Conservation (phyloP, 2,113 vertebrate species). For the Hippocampus zosterae region DNA sequence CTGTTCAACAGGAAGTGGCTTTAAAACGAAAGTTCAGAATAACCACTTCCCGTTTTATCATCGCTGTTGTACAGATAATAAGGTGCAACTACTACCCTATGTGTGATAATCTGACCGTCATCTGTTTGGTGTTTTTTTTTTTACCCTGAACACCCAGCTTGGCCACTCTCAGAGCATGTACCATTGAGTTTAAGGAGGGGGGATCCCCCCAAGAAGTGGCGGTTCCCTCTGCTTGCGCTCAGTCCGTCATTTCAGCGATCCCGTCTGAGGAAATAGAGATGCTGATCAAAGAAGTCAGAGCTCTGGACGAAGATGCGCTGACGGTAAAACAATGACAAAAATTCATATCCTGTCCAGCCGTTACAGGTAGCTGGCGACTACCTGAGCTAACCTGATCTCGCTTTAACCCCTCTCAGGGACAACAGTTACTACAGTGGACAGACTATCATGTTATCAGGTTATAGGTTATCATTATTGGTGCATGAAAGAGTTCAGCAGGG, state of each 20-base stretch:
- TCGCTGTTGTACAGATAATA: not conserved
- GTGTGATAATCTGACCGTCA: not conserved
- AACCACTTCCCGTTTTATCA: constrained; percentile 37
- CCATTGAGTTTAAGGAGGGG: constrained; percentile 65
- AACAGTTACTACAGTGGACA: too few species aligned
- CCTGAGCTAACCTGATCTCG: too few species aligned
- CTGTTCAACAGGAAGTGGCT: constrained; percentile 30
- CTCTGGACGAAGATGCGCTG: constrained; percentile 79
- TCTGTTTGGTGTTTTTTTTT: not conserved
- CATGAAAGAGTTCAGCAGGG: too few species aligned
- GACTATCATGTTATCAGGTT: too few species aligned
- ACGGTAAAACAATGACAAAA: constrained; percentile 71
- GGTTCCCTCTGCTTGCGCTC: constrained; percentile 57
- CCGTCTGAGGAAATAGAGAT: constrained; percentile 76
- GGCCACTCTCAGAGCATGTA: constrained; percentile 80
- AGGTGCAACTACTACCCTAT: not conserved
- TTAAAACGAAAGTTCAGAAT: constrained; percentile 12
- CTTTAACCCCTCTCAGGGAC: too few species aligned
- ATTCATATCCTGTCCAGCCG: not conserved
- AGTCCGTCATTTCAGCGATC: constrained; percentile 84
- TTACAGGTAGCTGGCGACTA: too few species aligned
- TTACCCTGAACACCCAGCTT: constrained; percentile 68
- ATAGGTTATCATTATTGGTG: too few species aligned
- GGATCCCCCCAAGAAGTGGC: constrained; percentile 43
- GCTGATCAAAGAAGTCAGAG: constrained; percentile 85